Evolutionary conservation across 2,888 invertebrate species (phyloP).

Genomic region (Onchidella celtica): DNA sequence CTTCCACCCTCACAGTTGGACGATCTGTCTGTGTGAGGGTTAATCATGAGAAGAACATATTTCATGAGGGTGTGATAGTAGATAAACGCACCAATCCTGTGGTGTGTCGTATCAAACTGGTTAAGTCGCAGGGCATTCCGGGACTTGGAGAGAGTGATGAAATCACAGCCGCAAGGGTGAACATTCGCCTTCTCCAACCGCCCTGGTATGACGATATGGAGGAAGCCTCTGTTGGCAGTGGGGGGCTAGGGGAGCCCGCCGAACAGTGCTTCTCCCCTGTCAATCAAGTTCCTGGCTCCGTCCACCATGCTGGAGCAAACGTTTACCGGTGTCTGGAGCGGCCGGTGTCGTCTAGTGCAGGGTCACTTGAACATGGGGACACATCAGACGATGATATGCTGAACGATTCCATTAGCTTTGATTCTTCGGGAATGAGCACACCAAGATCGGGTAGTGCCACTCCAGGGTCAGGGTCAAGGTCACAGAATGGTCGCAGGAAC

Average conservation of each 20-base stretch:
- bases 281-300: conserved; percentile 32
- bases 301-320: conserved; percentile 35
- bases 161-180: conserved; percentile 91
- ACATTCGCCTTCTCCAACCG: conserved; percentile 92
- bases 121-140: not conserved
- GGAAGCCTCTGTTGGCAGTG: conserved; percentile 56
- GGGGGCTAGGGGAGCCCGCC: conserved; percentile 50
- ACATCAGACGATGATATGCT: conserved; percentile 75
- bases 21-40: conserved; percentile 87
- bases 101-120: conserved; percentile 83
- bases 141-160: conserved; percentile 48
- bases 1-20: conserved; percentile 87
- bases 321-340: conserved; percentile 49
- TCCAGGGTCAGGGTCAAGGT: conserved; percentile 80
- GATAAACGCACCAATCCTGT: conserved; percentile 82
- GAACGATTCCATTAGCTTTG: conserved; percentile 71
- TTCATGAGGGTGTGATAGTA: conserved; percentile 91
- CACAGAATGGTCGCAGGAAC: conserved; percentile 63
- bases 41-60: conserved; percentile 85
- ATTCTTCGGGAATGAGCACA: conserved; percentile 76
- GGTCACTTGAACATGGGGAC: conserved; percentile 64
- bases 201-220: conserved; percentile 98
- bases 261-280: conserved; percentile 46
- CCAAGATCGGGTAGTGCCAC: conserved; percentile 91
- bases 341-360: conserved; percentile 56